Base-by-base conservation (phyloP, 1,140 invertebrate genomes). In the Pinna nobilis region DNA sequence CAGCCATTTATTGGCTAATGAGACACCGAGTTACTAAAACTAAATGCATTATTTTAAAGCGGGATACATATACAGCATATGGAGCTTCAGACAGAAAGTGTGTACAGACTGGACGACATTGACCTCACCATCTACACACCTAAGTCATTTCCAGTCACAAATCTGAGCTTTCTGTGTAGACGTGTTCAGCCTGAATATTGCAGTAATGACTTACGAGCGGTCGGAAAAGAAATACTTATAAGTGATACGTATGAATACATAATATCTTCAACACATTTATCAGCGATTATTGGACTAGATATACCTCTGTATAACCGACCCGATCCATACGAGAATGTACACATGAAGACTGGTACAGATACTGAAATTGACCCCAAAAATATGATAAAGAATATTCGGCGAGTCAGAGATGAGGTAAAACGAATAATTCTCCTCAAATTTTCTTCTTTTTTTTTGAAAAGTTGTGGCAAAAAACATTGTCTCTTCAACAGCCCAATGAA, bases 141-240 rank as follows among this genome's bases (percentile, higher is more conserved):
- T 0, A 30, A n/a, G 2, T 59, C 55, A 35, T 63, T 80, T 28
- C 49, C 50, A 30, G 15, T 55, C 7, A 57, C 63, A 20, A 69
- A 49, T 39, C 50, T 76, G 5, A 70, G 72, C 33, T 70, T 80
- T 13, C 49, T 80, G 28, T 69, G 70, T 64, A 51, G 78, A 13
- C 55, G 78, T 5, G 75, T 80, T 32, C 51, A 63, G 30, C 74
- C 75, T 0, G 78, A 80, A 49, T 77, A 72, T 37, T 70, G 78
- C 28, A 35, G 28, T 11, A 49, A 74, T 4, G 47, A 60, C 0
- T 11, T 44, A 1, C 28, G 33, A 39, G 66, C 72, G 7, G 57
- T 35, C n/a, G 39, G 50, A 32, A 68, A 69, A 47, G 72, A 74
- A 64, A 66, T 69, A 7, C 50, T 74, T 3, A 74, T 74, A 23